A percentile compares a stretch with the other conserved stretches of the same genome.
These are phyloP conservation scores for Propsilocerus akamusi DNA, from an alignment of 1,140 invertebrate species.

Conservation along the genomic window DNA sequence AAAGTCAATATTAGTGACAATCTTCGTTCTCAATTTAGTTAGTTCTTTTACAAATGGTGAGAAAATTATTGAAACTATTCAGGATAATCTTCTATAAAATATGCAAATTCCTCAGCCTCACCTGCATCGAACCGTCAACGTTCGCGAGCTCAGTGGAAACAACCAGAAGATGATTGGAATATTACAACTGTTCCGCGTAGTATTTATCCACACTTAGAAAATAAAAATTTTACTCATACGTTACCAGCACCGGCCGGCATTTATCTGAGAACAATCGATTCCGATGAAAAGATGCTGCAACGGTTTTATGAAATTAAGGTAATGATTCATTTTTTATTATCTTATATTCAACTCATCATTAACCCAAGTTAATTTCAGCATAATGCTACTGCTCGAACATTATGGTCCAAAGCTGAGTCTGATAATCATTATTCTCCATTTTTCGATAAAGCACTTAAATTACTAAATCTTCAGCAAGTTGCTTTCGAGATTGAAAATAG, in stretches of 20 bases:
- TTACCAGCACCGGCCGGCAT: constrained; percentile 22
- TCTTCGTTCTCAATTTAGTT: no score
- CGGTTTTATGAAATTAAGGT: constrained; percentile 26
- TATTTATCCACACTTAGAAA: constrained; percentile 29
- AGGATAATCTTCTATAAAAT: no score
- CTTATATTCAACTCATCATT: background rate
- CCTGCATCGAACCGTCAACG: constrained; percentile 5
- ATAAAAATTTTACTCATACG: constrained; percentile 24
- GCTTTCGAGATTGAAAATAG: constrained; percentile 74
- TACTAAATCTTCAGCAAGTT: constrained; percentile 67
- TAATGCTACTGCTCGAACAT: constrained; percentile 34
- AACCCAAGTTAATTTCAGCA: constrained; percentile 12
- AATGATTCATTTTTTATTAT: constrained; percentile 7
- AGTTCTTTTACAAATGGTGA: no score
- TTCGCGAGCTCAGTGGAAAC: constrained; percentile 32
- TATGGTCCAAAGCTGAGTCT: constrained; percentile 47
- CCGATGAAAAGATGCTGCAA: constrained; percentile 30
- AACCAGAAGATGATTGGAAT: constrained; percentile 30
- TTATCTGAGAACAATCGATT: constrained; percentile 5
- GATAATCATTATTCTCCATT: constrained; percentile 50
- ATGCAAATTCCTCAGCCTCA: background rate
- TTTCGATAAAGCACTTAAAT: constrained; percentile 60
- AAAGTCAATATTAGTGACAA: no score
- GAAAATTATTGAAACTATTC: no score
- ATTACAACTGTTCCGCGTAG: constrained; percentile 27